These are phyloP conservation scores for Escarpia spicata DNA, from an alignment of 2,888 invertebrate genomes.

Conservation along the genomic window DNA sequence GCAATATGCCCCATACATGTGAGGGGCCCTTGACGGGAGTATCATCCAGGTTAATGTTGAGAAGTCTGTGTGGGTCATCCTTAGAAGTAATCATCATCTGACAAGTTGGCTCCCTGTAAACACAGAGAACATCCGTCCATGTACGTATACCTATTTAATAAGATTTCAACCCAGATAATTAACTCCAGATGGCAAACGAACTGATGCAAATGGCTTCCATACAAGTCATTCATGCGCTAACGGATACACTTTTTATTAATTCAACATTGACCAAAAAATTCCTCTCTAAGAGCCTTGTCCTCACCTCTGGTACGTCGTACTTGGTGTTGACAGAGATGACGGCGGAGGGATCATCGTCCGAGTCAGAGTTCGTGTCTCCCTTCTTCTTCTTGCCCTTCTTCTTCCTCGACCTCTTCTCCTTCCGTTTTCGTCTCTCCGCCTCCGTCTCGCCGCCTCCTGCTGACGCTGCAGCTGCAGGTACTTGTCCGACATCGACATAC, in stretches of 20 bases:
- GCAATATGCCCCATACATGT: too few relatives aligned
- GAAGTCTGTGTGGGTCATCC: slow-evolving; percentile 92
- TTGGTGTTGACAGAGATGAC: slow-evolving; percentile 69
- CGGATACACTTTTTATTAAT: not conserved
- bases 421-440: slow-evolving; percentile 46
- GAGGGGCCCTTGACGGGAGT: too few relatives aligned
- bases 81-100: slow-evolving; percentile 70
- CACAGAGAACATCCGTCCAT: too few relatives aligned
- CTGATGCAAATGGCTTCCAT: too few relatives aligned
- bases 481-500: slow-evolving; percentile 62
- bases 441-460: too few relatives aligned
- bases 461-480: slow-evolving; percentile 60
- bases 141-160: too few relatives aligned
- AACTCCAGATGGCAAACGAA: too few relatives aligned
- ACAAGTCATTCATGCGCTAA: too few relatives aligned
- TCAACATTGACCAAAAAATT: not conserved
- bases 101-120: too few relatives aligned
- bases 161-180: too few relatives aligned
- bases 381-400: slow-evolving; percentile 58
- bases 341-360: slow-evolving; percentile 49
- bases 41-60: slow-evolving; percentile 94
- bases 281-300: not conserved
- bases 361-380: slow-evolving; percentile 41
- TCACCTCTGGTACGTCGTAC: slow-evolving; percentile 69
- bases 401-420: slow-evolving; percentile 55